Percentiles rank a stretch among this genome's conserved stretches.
phyloP scores from a whole-genome alignment of 1,140 invertebrate species.

The Prorops nasuta region DNA sequence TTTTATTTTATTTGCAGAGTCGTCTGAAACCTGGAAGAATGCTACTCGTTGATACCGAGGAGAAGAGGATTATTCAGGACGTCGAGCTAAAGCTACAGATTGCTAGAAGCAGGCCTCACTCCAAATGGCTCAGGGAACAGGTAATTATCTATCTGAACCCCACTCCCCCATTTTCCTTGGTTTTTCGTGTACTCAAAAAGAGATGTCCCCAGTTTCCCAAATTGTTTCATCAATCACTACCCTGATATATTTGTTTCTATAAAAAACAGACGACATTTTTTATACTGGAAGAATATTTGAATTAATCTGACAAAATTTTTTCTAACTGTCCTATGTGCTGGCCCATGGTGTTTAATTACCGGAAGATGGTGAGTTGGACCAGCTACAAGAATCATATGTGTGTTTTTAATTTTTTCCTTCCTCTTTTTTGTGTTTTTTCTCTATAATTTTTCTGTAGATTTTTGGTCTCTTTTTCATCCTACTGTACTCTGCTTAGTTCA shows the following conservation, averaged over 20 bases:
- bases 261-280: background rate
- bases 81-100: constrained; percentile 90
- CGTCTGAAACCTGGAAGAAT: constrained; percentile 97
- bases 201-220: too few relatives aligned
- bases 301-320: constrained; percentile 40
- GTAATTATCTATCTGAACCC: too few relatives aligned
- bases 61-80: constrained; percentile 90
- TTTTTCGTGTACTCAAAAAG: too few relatives aligned
- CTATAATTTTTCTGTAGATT: constrained; percentile 5
- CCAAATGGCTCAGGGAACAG: constrained; percentile 89
- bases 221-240: too few relatives aligned
- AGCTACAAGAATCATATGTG: constrained; percentile 18
- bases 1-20: constrained; percentile 68
- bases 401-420: constrained; percentile 31
- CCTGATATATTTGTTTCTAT: background rate
- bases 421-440: constrained; percentile 22
- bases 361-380: constrained; percentile 51
- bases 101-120: constrained; percentile 82
- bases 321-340: constrained; percentile 49
- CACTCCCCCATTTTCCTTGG: too few relatives aligned
- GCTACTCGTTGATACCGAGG: constrained; percentile 93
- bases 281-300: too few relatives aligned
- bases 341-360: constrained; percentile 39
- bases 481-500: too few relatives aligned
- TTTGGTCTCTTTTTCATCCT: too few relatives aligned